Percentiles rank a stretch among this genome's conserved stretches.
These are phyloP conservation scores for Holcopasites calliopsidis DNA, from an alignment of 1,140 invertebrate species.

Conservation along the genomic window DNA sequence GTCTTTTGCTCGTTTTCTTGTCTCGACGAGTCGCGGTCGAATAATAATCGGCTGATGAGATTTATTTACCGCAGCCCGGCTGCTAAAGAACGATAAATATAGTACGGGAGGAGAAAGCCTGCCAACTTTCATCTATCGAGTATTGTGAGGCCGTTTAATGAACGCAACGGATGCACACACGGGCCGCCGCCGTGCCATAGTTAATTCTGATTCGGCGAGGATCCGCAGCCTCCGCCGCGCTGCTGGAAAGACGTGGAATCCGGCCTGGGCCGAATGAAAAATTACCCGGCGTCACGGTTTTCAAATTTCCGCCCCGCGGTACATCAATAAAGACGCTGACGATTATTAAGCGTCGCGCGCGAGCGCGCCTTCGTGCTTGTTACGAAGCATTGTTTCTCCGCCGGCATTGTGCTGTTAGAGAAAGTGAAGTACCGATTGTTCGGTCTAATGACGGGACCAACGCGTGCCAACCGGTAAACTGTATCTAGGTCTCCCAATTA, in stretches of 20 bases:
- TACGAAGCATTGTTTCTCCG: slow-evolving; percentile 39
- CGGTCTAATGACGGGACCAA: slow-evolving; percentile 11
- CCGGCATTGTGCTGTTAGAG: slow-evolving; percentile 26
- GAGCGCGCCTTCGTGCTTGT: slow-evolving; percentile 27
- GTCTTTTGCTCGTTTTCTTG: neutral
- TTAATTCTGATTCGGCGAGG: slow-evolving; percentile 41
- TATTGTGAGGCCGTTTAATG: slow-evolving; percentile 46
- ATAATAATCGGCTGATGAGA: slow-evolving; percentile 17
- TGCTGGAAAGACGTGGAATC: slow-evolving; percentile 26
- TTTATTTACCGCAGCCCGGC: slow-evolving; percentile 32
- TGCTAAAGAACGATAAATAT: slow-evolving; percentile 46
- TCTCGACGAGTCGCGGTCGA: neutral
- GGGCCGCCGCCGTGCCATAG: neutral
- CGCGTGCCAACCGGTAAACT: neutral
- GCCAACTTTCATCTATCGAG: slow-evolving; percentile 43
- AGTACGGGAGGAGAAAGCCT: slow-evolving; percentile 31
- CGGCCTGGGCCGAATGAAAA: slow-evolving; percentile 37
- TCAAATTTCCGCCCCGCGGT: slow-evolving; percentile 45
- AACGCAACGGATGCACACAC: slow-evolving; percentile 44
- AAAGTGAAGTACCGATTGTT: slow-evolving; percentile 39
- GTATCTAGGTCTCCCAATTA: neutral
- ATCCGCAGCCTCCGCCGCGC: neutral
- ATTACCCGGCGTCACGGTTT: slow-evolving; percentile 49
- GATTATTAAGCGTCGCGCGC: slow-evolving; percentile 46
- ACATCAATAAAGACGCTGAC: slow-evolving; percentile 50